These are phyloP conservation scores for Lichenostomus cassidix DNA, from an alignment of 2,113 vertebrate genomes.

Conservation along the genomic window DNA sequence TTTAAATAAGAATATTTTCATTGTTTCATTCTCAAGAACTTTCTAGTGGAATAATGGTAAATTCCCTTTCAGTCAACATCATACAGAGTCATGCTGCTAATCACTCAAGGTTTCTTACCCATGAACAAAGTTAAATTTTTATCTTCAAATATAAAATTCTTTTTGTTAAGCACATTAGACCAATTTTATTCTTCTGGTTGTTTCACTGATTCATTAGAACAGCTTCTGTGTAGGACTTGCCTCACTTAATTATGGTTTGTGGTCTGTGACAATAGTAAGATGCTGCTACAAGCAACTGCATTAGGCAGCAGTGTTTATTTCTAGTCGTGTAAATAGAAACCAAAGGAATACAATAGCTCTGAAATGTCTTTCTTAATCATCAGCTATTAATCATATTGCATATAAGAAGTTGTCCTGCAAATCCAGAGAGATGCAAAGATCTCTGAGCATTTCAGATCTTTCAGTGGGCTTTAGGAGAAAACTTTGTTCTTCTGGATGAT, in stretches of 20 bases:
- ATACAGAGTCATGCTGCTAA: neutral
- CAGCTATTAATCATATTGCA: neutral
- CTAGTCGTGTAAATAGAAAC: neutral
- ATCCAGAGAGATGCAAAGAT: neutral
- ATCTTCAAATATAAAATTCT: neutral
- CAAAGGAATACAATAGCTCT: neutral
- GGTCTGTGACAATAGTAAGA: neutral
- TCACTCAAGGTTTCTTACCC: rapidly evolving
- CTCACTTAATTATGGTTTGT: neutral
- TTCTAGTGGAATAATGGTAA: neutral
- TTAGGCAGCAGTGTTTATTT: neutral
- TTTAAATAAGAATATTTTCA: neutral
- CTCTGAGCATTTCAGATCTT: neutral
- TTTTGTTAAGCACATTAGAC: neutral
- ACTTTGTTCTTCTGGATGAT: neutral
- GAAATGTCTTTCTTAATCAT: neutral
- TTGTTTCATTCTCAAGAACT: neutral
- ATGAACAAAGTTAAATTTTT: neutral
- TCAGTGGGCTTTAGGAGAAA: neutral
- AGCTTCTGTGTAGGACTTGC: neutral
- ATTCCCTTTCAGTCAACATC: neutral
- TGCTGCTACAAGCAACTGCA: rapidly evolving
- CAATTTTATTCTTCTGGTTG: neutral
- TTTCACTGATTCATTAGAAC: neutral
- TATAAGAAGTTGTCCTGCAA: neutral